Base-by-base conservation (phyloP, 2,888 invertebrate species). In the Mycalesis mineus region DNA sequence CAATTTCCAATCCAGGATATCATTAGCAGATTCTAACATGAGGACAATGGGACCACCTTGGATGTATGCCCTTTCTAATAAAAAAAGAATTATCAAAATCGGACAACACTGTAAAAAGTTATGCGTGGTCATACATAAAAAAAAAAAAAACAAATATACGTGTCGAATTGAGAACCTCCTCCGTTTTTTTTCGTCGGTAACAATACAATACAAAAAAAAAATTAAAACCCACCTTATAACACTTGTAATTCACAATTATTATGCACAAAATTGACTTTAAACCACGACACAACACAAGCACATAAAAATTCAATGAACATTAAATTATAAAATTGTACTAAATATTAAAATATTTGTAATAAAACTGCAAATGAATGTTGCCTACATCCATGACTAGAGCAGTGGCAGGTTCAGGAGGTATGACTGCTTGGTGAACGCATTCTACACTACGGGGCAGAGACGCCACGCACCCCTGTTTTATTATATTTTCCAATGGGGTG, bases 401-500 rank as follows among this genome's bases (percentile, higher is more conserved):
- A 17, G n/a, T 17, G 31, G 11, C 14, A 39, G 39, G 22, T 49
- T 39, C 11, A 1, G 33, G 33, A 47, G 47, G 33, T 33, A 47
- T 33, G 47, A 33, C 9, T 15, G 15, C 11, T 9, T 15, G 49
- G 8, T 37, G 37, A 39, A 17, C 37, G n/a, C 49, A 49, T 49
- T 49, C 41, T 28, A 13, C 33, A 65, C 65, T 64, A 64, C 53
- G 59, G 59, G 62, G 49, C 48, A 45, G 53, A 17, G 14, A 37
- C 37, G 41, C 5, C 7, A 9, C 44, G 51, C 63, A 60, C 63
- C 66, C 66, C 53, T 56, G 42, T 64, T 66, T 54, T 67, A 67
- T 66, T 37, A 31, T 39, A 31, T 47, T 59, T 61, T 62, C 66
- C 67, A 67, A 65, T 65, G 45, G 60, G 54, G 55, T 58, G 42